Evolutionary conservation across 64 coral and sea anemone species (phyloP).

Genomic region (Montipora foliosa): DNA sequence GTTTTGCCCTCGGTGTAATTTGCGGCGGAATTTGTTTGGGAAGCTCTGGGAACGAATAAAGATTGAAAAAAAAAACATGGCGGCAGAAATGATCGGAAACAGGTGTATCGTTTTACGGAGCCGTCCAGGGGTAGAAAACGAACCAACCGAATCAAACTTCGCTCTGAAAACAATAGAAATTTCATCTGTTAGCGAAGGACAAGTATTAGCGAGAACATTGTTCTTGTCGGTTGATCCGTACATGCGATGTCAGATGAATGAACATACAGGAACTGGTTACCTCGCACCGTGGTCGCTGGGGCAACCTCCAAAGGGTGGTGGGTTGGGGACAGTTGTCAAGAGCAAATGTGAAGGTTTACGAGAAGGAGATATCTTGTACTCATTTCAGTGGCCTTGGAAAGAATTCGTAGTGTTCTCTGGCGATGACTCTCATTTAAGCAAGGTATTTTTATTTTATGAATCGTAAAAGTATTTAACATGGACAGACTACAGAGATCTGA

Average conservation of each 20-base stretch:
- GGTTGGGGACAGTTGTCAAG: conserved; percentile 65
- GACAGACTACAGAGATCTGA: too few species aligned
- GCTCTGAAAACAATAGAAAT: conserved; percentile 20
- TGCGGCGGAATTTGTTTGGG: too few species aligned
- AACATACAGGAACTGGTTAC: conserved; percentile 60
- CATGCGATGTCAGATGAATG: conserved; percentile 82
- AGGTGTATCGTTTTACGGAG: conserved; percentile 60
- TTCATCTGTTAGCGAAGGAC: conserved; percentile 50
- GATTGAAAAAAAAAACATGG: conserved; percentile 26
- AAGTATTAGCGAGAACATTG: conserved; percentile 76
- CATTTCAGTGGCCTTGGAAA: conserved; percentile 71
- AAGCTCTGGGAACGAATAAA: background rate
- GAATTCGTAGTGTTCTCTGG: conserved; percentile 49
- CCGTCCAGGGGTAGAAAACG: conserved; percentile 74
- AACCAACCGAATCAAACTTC: conserved; percentile 76
- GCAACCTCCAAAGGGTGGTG: conserved; percentile 36
- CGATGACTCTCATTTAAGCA: conserved; percentile 19
- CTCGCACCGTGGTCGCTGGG: conserved; percentile 59
- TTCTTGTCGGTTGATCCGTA: conserved; percentile 92
- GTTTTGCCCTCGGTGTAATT: too few species aligned
- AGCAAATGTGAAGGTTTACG: conserved; percentile 52
- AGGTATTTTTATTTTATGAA: conserved; percentile 24
- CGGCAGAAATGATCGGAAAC: conserved; percentile 4
- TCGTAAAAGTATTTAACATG: too few species aligned
- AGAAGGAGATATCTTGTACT: conserved; percentile 71